These are phyloP conservation scores for Aethina tumida DNA, from an alignment of 1,140 invertebrate genomes.

Conservation along the genomic window DNA sequence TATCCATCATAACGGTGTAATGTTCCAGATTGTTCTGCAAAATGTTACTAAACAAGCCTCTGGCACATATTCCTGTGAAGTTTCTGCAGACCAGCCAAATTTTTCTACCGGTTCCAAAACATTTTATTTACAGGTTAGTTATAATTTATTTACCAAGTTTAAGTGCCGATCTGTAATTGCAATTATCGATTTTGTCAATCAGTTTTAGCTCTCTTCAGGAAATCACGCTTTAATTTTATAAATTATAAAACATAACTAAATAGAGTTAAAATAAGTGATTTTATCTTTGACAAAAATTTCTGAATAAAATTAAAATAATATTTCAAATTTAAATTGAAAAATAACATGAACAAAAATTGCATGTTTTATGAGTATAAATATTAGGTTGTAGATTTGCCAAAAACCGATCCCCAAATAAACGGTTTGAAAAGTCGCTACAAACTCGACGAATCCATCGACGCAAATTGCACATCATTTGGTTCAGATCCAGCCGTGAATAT, in stretches of 20 bases:
- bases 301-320: no score
- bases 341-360: no score
- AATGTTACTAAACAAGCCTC: conserved; percentile 48
- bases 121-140: conserved; percentile 36
- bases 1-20: no score
- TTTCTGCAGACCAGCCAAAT: conserved; percentile 71
- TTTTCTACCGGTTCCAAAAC: conserved; percentile 66
- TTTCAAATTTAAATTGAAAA: no score
- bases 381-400: conserved; percentile 51
- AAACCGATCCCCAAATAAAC: conserved; percentile 53
- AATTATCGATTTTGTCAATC: no score
- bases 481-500: conserved; percentile 72
- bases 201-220: no score
- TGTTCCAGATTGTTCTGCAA: conserved; percentile 46
- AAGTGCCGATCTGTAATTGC: no score
- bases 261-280: no score
- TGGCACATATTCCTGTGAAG: conserved; percentile 66
- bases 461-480: conserved; percentile 60
- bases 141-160: not conserved
- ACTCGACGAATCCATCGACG: conserved; percentile 55
- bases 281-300: no score
- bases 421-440: conserved; percentile 59
- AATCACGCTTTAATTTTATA: no score
- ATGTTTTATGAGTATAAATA: no score
- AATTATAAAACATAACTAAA: no score